phyloP scores from a whole-genome alignment of 2,888 invertebrate species.

The Galerucella pusilla region DNA sequence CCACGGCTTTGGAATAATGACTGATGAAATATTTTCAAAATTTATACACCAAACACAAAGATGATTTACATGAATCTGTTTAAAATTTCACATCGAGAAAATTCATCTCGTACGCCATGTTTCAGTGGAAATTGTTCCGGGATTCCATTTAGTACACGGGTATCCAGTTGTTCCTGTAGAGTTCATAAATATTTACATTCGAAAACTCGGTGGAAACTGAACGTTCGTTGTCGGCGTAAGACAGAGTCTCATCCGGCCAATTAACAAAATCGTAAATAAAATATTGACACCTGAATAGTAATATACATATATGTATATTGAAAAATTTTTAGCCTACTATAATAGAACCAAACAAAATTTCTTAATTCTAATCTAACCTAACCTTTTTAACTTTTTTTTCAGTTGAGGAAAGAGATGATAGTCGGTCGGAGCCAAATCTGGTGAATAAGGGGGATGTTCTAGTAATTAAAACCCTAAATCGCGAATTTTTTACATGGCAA shows the following conservation, averaged over 20 bases:
- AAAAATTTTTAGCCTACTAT: too few species aligned
- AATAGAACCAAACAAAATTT: too few species aligned
- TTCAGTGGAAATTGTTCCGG: background rate
- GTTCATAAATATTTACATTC: constrained; percentile 11
- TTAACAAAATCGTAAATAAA: background rate
- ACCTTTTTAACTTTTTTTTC: too few species aligned
- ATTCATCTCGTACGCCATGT: background rate
- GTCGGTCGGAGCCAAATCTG: too few species aligned
- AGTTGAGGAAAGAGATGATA: too few species aligned
- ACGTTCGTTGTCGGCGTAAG: background rate
- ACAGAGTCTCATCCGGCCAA: constrained; percentile 4
- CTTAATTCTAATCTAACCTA: too few species aligned
- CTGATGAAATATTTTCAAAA: background rate
- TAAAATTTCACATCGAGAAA: constrained; percentile 11
- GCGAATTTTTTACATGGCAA: too few species aligned
- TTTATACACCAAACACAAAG: constrained; percentile 7
- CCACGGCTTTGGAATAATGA: too few species aligned
- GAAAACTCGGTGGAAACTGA: background rate
- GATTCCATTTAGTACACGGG: background rate
- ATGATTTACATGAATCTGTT: constrained; percentile 12
- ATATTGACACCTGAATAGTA: background rate
- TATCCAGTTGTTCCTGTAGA: background rate
- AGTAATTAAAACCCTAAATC: too few species aligned
- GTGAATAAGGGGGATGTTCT: too few species aligned
- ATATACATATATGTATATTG: too few species aligned